Conservation (phyloP, 2,797 vertebrate genomes). For the Protonibea diacanthus region DNA sequence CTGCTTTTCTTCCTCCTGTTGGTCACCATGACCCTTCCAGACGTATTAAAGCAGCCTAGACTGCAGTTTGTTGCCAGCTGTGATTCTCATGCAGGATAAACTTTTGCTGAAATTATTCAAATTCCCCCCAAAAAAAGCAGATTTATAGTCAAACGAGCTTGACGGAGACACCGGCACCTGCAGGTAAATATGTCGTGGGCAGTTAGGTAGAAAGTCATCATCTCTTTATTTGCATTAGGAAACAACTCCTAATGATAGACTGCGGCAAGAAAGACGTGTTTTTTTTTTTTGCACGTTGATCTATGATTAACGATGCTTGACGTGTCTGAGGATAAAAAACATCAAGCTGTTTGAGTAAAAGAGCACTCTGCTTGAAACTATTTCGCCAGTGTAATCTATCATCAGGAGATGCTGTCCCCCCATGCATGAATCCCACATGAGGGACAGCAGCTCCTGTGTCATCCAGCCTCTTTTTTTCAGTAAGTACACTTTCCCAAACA, state of each 20-base stretch:
- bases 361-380: conserved; percentile 35
- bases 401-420: conserved; percentile 6
- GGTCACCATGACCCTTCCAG: conserved; percentile 25
- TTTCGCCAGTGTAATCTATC: conserved; percentile 35
- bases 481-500: not conserved
- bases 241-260: conserved; percentile 36
- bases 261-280: conserved; percentile 15
- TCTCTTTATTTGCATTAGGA: conserved; percentile 40
- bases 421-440: conserved; percentile 15
- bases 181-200: not conserved
- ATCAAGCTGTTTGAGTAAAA: conserved; percentile 34
- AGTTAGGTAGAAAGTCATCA: not conserved
- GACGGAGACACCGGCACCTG: not conserved
- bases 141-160: not conserved
- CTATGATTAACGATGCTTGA: conserved; percentile 33
- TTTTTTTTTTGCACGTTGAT: conserved; percentile 12
- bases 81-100: conserved; percentile 11
- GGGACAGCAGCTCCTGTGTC: not conserved
- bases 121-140: too few species aligned
- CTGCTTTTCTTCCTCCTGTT: conserved; percentile 7
- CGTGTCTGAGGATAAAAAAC: conserved; percentile 23
- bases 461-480: conserved; percentile 5
- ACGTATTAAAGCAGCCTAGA: conserved; percentile 1
- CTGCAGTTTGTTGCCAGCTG: not conserved
- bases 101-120: not conserved